Conservation (phyloP, 1,140 invertebrate species). For the Magallana gigas region DNA sequence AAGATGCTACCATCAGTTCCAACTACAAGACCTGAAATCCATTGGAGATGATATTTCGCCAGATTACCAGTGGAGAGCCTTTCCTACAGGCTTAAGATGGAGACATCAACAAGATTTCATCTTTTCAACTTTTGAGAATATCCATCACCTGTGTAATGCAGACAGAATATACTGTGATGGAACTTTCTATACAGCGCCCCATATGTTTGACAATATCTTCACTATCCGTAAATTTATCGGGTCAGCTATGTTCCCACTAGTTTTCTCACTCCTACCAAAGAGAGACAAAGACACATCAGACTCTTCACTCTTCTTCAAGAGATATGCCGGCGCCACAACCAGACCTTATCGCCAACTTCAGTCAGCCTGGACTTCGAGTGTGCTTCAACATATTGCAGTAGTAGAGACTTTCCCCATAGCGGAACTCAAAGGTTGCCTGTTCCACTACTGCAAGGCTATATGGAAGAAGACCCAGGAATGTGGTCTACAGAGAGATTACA, state of each 20-base stretch:
- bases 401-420: too few relatives aligned
- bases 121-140: conserved; percentile 43
- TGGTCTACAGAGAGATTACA: too few relatives aligned
- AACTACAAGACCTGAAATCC: conserved; percentile 14
- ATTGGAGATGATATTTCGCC: not conserved
- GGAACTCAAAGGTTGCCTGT: too few relatives aligned
- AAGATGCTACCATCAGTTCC: conserved; percentile 37
- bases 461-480: too few relatives aligned
- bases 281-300: conserved; percentile 19
- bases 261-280: not conserved
- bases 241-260: conserved; percentile 3
- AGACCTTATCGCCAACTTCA: not conserved
- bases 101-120: conserved; percentile 33
- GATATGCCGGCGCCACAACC: not conserved
- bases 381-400: conserved; percentile 5
- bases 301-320: conserved; percentile 18
- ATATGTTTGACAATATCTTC: conserved; percentile 48
- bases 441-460: too few relatives aligned
- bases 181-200: conserved; percentile 47
- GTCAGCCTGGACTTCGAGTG: conserved; percentile 33
- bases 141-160: not conserved
- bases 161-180: conserved; percentile 43
- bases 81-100: conserved; percentile 45
- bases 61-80: conserved; percentile 30
- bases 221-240: conserved; percentile 33